Evolutionary conservation across 2,113 vertebrate species (phyloP).

Genomic region (Hypomesus transpacificus): DNA sequence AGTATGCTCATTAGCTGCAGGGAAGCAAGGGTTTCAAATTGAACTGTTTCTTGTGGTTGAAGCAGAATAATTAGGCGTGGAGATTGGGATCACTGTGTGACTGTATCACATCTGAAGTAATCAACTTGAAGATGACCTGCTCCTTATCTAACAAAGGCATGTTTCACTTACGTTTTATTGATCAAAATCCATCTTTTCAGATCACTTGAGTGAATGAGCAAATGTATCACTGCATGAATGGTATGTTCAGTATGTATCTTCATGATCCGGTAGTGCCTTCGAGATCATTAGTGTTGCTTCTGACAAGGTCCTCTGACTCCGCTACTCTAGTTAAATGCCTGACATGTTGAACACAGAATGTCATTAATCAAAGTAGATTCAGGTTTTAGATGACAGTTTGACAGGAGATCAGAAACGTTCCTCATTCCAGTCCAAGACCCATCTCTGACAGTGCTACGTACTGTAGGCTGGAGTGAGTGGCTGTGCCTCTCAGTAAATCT

Average conservation of each 20-base stretch:
- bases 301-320: not conserved
- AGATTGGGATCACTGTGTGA: not conserved
- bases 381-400: not conserved
- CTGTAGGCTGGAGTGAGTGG: not conserved
- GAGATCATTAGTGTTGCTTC: too few relatives aligned
- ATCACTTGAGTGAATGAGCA: too few relatives aligned
- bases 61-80: not conserved
- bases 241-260: too few relatives aligned
- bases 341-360: not conserved
- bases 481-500: slow-evolving; percentile 1
- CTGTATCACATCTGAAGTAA: not conserved
- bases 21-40: slow-evolving; percentile 1
- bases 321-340: not conserved
- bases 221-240: too few relatives aligned
- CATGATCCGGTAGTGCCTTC: too few relatives aligned
- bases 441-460: not conserved
- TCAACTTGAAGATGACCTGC: not conserved
- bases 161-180: too few relatives aligned
- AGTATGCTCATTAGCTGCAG: slow-evolving; percentile 28
- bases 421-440: slow-evolving; percentile 1
- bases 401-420: not conserved
- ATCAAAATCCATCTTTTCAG: too few relatives aligned
- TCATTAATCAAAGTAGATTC: not conserved
- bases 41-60: not conserved
- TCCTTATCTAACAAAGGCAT: not conserved